Evolutionary conservation across 2,888 invertebrate genomes (phyloP).

Genomic region (Ichneumon xanthorius): DNA sequence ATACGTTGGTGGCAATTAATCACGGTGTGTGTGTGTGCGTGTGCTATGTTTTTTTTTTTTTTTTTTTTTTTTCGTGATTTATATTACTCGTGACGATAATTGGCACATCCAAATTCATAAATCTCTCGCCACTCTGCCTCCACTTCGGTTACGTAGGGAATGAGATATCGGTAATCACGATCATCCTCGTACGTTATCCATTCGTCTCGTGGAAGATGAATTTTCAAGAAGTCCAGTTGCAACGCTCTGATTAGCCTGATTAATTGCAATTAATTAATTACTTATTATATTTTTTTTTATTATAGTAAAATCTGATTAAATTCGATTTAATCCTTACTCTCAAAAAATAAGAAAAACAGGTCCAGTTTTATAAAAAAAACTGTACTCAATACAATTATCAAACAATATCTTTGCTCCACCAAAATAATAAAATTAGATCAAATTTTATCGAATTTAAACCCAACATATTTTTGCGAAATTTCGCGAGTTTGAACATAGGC

Average conservation of each 20-base stretch:
- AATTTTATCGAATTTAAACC: neutral
- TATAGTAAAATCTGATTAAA: neutral
- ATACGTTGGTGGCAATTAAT: neutral
- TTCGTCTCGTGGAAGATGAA: conserved; percentile 67
- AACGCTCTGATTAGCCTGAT: conserved; percentile 44
- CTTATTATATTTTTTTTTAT: no score
- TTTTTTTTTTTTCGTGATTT: no score
- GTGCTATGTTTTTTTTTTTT: neutral
- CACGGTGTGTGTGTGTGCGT: neutral
- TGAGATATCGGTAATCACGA: conserved; percentile 68
- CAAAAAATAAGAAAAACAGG: neutral
- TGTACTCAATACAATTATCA: neutral
- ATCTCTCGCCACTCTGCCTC: conserved; percentile 68
- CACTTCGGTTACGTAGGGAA: conserved; percentile 67
- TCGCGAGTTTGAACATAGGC: neutral
- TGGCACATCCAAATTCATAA: conserved; percentile 65
- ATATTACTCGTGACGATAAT: conserved; percentile 7
- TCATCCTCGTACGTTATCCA: conserved; percentile 75
- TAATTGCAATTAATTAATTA: no score
- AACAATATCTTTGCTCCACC: neutral
- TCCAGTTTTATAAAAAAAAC: neutral
- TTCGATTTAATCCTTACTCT: neutral
- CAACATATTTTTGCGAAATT: neutral
- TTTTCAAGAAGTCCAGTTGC: conserved; percentile 66
- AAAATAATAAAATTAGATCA: neutral